These are phyloP conservation scores for Apodemus agrarius DNA, from an alignment of 2,797 vertebrate genomes.

Conservation along the genomic window DNA sequence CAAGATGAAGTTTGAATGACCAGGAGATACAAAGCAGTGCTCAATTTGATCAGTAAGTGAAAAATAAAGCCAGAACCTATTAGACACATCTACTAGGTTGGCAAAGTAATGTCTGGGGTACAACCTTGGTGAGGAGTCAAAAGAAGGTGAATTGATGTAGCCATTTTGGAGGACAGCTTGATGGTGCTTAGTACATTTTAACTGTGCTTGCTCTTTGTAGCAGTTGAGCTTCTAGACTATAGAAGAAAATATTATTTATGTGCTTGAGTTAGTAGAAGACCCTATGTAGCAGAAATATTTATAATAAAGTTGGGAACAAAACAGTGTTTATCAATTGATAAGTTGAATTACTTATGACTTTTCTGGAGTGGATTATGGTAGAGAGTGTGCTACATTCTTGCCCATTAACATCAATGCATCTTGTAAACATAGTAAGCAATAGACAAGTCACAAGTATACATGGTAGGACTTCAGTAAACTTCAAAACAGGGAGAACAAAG, in stretches of 20 bases:
- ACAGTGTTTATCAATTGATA: background rate
- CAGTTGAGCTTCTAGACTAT: constrained; percentile 3
- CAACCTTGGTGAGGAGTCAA: background rate
- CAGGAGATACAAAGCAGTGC: background rate
- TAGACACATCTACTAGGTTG: background rate
- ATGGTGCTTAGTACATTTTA: background rate
- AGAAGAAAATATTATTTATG: constrained; percentile 26
- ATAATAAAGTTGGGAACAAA: background rate
- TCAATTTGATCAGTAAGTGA: background rate
- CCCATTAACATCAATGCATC: constrained; percentile 9
- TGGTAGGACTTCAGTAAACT: background rate
- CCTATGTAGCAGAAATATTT: constrained; percentile 9
- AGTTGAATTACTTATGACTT: background rate
- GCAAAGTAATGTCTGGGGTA: background rate
- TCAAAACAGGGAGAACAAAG: constrained; percentile 1
- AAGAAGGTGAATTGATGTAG: background rate
- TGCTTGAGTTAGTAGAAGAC: background rate
- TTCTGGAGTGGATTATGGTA: constrained; percentile 9
- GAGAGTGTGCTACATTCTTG: background rate
- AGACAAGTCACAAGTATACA: constrained; percentile 30
- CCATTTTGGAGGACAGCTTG: constrained; percentile 33
- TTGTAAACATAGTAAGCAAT: background rate
- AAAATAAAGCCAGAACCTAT: constrained; percentile 54
- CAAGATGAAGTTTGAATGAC: background rate
- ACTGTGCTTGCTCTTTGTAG: background rate